phyloP scores from a whole-genome alignment of 1,140 invertebrate genomes.

The Mactra quadrangularis region DNA sequence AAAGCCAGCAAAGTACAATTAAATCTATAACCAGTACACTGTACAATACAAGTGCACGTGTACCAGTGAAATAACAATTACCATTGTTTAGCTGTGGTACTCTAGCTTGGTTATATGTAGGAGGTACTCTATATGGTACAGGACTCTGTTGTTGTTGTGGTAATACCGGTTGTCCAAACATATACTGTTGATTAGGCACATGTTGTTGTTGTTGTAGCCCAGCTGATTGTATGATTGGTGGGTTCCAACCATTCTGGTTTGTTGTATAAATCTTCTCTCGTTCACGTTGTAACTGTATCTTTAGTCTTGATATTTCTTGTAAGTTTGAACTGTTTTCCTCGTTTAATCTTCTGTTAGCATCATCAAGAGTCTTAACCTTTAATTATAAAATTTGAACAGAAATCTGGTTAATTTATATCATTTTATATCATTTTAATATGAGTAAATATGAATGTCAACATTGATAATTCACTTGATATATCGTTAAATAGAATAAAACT shows the following conservation, averaged over 20 bases:
- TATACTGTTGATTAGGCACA: background rate
- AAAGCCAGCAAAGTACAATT: too few relatives aligned
- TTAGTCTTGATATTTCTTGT: background rate
- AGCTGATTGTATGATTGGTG: slow-evolving; percentile 15
- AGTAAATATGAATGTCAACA: too few relatives aligned
- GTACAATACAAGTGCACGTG: too few relatives aligned
- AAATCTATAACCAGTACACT: too few relatives aligned
- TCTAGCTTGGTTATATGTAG: slow-evolving; percentile 6
- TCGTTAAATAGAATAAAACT: too few relatives aligned
- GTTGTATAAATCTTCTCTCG: slow-evolving; percentile 14
- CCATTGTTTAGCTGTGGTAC: slow-evolving; percentile 27
- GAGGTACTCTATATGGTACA: background rate
- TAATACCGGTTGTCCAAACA: slow-evolving; percentile 21
- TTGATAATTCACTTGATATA: too few relatives aligned
- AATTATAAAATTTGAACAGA: background rate
- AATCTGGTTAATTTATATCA: background rate
- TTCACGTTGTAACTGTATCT: slow-evolving; percentile 23
- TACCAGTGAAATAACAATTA: too few relatives aligned
- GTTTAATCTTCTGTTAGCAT: background rate
- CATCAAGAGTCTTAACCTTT: slow-evolving; percentile 11
- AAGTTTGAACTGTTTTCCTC: background rate
- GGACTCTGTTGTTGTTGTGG: slow-evolving; percentile 3
- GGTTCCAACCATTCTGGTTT: slow-evolving; percentile 21
- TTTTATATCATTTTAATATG: too few relatives aligned
- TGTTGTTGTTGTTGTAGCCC: slow-evolving; percentile 16